These are phyloP conservation scores for Andrena haemorrhoa DNA, from an alignment of 2,888 invertebrate genomes.

Conservation along the genomic window DNA sequence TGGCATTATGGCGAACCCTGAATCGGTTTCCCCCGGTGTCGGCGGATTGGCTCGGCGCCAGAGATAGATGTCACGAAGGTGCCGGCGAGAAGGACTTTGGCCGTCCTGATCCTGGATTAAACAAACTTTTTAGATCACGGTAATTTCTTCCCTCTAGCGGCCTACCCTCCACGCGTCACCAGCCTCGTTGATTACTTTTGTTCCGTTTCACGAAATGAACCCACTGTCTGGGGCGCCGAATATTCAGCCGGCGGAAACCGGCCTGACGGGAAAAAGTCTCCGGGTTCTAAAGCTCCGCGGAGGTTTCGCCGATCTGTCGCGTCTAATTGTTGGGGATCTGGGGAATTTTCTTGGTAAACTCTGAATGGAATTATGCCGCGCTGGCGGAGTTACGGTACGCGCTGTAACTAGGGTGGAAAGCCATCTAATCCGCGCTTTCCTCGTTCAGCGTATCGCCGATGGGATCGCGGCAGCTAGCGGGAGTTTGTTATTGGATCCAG, in stretches of 20 bases:
- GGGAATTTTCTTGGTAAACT: too few relatives aligned
- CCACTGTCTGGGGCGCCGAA: not conserved
- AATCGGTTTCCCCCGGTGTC: conserved; percentile 10
- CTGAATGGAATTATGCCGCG: too few relatives aligned
- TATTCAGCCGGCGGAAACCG: not conserved
- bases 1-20: conserved; percentile 16
- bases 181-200: conserved; percentile 2
- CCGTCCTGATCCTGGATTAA: conserved; percentile 51
- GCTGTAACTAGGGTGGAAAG: not conserved
- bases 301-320: too few relatives aligned
- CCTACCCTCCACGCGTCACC: not conserved
- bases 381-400: not conserved
- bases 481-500: conserved; percentile 14
- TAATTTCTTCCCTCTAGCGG: conserved; percentile 20
- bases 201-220: not conserved
- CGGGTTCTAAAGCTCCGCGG: not conserved
- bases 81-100: conserved; percentile 37
- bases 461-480: not conserved
- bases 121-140: conserved; percentile 41
- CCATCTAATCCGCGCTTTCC: conserved; percentile 5
- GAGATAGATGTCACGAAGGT: conserved; percentile 44
- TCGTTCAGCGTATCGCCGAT: not conserved
- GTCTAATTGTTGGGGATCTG: too few relatives aligned
- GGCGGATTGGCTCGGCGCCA: conserved; percentile 47
- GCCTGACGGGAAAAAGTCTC: not conserved